Base-by-base conservation (phyloP, 1,140 invertebrate genomes). In the Calosoma granatense region DNA sequence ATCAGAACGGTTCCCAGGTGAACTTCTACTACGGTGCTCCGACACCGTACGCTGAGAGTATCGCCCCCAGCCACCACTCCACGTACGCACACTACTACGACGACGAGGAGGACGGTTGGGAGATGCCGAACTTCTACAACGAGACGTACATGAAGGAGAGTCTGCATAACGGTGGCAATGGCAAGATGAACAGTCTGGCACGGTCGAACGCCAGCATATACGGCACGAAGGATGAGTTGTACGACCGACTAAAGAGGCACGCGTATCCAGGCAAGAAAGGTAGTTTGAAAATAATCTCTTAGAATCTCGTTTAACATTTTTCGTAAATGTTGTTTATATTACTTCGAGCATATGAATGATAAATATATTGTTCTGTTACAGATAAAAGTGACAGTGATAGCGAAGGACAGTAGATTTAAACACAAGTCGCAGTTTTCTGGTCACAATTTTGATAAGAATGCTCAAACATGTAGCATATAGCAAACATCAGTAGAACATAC, bases 51-150 rank as follows among this genome's bases (percentile, higher is more conserved):
- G 93, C 92, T 20, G 93, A 95, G 70, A 92, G 88, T 22, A 94
- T 95, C 63, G 93, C 93, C 0, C 92, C 93, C 0, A 94, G 92
- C 1, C 92, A 95, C 72, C 92, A 96, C 67, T 94, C 90, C 30
- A 94, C 91, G 0, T 96, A 96, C 69, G 92, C 92, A 15, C 92
- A 95, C 70, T 96, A 95, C 71, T 96, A 95, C 65, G 89, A 92
- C 70, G 90, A 93, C 63, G 93, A 96, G 68, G 93, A 95, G 69
- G 92, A 94, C 62, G 92, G 92, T 12, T 95, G 92, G 92, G 92
- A 95, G 69, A 95, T 96, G 92, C 92, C 93, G 0, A 95, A 95
- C 72, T 95, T 95, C 71, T 96, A 96, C 72, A 95, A 95, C 72
- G 92, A 96, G 76, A 94, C 92, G 15, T 95, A 94, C 65, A 94